Evolutionary conservation across 2,888 invertebrate genomes (phyloP).

Genomic region (Ennomos fuscantarius): DNA sequence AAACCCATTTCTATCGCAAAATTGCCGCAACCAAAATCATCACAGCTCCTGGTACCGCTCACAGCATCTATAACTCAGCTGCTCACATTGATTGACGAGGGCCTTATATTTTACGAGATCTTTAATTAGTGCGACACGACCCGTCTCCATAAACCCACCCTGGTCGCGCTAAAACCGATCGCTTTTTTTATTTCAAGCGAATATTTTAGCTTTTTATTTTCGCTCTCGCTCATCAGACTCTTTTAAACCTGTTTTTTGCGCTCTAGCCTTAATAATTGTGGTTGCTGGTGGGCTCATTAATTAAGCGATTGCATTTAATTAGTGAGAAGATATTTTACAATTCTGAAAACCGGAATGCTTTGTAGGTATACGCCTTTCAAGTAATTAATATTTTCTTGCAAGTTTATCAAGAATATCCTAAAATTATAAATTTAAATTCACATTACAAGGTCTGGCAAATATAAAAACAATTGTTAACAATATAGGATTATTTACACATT

Average conservation of each 20-base stretch:
- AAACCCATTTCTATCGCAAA: background rate
- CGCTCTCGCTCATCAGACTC: constrained; percentile 5
- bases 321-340: background rate
- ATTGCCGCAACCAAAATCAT: constrained; percentile 9
- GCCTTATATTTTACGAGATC: constrained; percentile 72
- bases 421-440: no score
- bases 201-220: constrained; percentile 13
- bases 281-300: constrained; percentile 8
- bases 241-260: constrained; percentile 19
- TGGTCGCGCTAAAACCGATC: constrained; percentile 19
- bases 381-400: no score
- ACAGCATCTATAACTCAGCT: constrained; percentile 59
- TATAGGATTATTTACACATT: no score
- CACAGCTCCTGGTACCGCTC: background rate
- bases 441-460: background rate
- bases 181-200: constrained; percentile 9
- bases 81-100: constrained; percentile 75
- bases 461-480: no score
- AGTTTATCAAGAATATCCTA: no score
- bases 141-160: constrained; percentile 60
- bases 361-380: no score
- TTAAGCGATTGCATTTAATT: constrained; percentile 22
- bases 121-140: constrained; percentile 74
- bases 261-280: constrained; percentile 5
- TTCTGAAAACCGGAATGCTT: background rate